phyloP scores from a whole-genome alignment of 2,797 vertebrate species.

The Danio choprae region DNA sequence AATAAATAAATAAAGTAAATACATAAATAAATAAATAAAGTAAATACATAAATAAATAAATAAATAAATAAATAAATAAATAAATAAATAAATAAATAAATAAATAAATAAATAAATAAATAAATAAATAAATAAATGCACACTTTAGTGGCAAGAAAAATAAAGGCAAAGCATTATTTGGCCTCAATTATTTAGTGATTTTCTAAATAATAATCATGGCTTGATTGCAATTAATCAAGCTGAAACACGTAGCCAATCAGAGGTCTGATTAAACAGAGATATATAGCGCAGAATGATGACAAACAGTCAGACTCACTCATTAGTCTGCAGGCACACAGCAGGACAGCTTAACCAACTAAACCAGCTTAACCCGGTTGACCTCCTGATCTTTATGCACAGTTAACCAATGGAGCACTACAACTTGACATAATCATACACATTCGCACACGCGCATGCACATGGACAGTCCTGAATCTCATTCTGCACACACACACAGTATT shows the following conservation, averaged over 20 bases:
- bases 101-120: too few relatives aligned
- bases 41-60: too few relatives aligned
- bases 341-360: conserved; percentile 66
- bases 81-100: too few relatives aligned
- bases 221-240: conserved; percentile 2
- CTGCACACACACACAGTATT: background rate
- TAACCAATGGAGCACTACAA: conserved; percentile 68
- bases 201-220: background rate
- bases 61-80: too few relatives aligned
- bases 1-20: too few relatives aligned
- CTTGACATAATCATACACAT: conserved; percentile 1
- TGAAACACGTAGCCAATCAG: background rate
- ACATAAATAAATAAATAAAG: too few relatives aligned
- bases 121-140: too few relatives aligned
- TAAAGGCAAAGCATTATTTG: background rate
- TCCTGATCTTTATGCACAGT: conserved; percentile 57
- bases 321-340: conserved; percentile 63
- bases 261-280: background rate
- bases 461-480: background rate
- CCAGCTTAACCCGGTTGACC: conserved; percentile 71
- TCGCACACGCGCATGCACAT: too few relatives aligned
- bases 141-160: background rate
- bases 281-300: background rate
- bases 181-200: background rate
- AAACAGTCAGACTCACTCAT: conserved; percentile 16